Evolutionary conservation across 2,113 vertebrate genomes (phyloP).

Genomic region (Prolemur simus): DNA sequence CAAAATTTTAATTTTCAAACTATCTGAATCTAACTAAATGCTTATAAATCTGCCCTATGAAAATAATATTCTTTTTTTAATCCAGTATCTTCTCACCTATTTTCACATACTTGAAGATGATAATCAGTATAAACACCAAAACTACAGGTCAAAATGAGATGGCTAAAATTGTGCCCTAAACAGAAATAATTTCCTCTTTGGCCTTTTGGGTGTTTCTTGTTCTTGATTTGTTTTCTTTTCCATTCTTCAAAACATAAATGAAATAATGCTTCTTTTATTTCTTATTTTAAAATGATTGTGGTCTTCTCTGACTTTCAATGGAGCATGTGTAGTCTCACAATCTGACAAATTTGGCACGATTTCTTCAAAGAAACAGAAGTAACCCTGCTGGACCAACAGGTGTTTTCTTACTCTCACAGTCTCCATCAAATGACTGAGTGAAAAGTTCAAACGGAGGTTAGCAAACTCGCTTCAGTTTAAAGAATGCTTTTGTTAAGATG

Average conservation of each 20-base stretch:
- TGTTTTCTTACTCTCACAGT: slow-evolving; percentile 52
- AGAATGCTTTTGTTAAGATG: not conserved
- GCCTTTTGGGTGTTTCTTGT: not conserved
- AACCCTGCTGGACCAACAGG: slow-evolving; percentile 28
- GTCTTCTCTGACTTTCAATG: slow-evolving; percentile 25
- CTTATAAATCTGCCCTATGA: not conserved
- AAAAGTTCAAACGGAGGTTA: slow-evolving; percentile 59
- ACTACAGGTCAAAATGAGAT: not conserved
- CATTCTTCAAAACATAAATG: slow-evolving; percentile 9
- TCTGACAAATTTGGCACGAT: slow-evolving; percentile 40
- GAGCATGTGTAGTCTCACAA: not conserved
- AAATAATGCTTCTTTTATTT: slow-evolving; percentile 24
- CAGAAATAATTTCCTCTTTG: not conserved
- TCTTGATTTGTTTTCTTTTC: slow-evolving; percentile 27
- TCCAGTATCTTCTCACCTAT: not conserved
- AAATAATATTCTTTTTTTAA: not conserved
- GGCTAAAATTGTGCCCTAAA: not conserved
- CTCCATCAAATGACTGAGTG: not conserved
- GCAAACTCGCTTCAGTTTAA: not conserved
- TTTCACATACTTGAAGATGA: not conserved
- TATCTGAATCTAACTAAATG: not conserved
- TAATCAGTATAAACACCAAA: not conserved
- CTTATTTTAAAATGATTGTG: not conserved
- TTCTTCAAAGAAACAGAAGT: slow-evolving; percentile 46
- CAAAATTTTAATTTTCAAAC: not conserved